phyloP scores from a whole-genome alignment of 1,140 invertebrate genomes.

The Zaprionus davidi region DNA sequence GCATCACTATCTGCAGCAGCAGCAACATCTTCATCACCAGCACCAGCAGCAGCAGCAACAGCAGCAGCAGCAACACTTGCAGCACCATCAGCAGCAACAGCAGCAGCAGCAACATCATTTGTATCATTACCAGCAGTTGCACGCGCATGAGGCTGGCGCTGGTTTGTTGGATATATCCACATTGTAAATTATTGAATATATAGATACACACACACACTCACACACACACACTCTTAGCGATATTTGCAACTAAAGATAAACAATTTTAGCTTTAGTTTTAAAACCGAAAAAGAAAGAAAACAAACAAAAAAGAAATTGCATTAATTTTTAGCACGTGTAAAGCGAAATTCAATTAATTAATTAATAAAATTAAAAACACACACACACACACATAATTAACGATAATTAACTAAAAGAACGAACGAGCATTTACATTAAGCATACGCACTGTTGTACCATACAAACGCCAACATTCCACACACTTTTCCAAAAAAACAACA shows the following conservation, averaged over 20 bases:
- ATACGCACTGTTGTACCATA: slow-evolving; percentile 78
- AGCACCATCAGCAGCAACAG: slow-evolving; percentile 47
- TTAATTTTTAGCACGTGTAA: slow-evolving; percentile 46
- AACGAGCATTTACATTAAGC: slow-evolving; percentile 72
- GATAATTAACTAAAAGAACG: slow-evolving; percentile 53
- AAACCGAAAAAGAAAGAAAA: slow-evolving; percentile 36
- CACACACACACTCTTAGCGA: slow-evolving; percentile 37
- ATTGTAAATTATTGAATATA: slow-evolving; percentile 83
- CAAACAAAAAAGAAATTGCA: slow-evolving; percentile 30
- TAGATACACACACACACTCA: slow-evolving; percentile 20
- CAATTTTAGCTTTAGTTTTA: slow-evolving; percentile 78
- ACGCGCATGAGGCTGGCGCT: slow-evolving; percentile 55
- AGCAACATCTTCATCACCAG: slow-evolving; percentile 51
- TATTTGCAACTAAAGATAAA: slow-evolving; percentile 46
- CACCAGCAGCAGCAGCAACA: slow-evolving; percentile 39
- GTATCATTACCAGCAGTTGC: slow-evolving; percentile 63
- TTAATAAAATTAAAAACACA: slow-evolving; percentile 39
- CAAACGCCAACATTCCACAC: slow-evolving; percentile 33
- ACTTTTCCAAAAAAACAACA: slow-evolving; percentile 1
- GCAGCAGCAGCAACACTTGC: slow-evolving; percentile 40
- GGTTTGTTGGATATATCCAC: slow-evolving; percentile 84
- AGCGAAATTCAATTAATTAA: slow-evolving; percentile 27
- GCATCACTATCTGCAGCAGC: slow-evolving; percentile 59
- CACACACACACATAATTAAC: slow-evolving; percentile 39
- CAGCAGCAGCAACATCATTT: slow-evolving; percentile 64